These are phyloP conservation scores for Nannobrachium achirus DNA, from an alignment of 2,113 vertebrate species.

Conservation along the genomic window DNA sequence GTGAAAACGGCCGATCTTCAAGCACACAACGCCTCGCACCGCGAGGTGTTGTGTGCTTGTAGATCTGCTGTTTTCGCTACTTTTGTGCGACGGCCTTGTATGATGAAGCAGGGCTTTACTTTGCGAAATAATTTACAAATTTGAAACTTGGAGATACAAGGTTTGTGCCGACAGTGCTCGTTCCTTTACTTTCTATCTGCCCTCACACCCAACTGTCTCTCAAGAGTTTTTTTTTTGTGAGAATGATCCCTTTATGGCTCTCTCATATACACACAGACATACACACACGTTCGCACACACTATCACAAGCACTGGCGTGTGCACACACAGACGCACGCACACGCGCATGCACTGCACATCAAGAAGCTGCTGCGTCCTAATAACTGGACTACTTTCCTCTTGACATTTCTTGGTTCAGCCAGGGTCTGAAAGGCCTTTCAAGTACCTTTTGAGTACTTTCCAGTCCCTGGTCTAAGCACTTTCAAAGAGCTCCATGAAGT, in stretches of 20 bases:
- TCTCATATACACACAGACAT: constrained; percentile 10
- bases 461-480: constrained; percentile 31
- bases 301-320: neutral
- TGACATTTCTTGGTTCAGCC: constrained; percentile 32
- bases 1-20: too few species aligned
- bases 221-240: constrained; percentile 9
- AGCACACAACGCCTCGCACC: too few species aligned
- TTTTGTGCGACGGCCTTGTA: too few species aligned
- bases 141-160: too few species aligned
- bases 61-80: too few species aligned
- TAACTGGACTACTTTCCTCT: constrained; percentile 29
- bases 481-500: constrained; percentile 44
- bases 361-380: constrained; percentile 36
- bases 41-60: too few species aligned
- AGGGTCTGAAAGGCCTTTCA: constrained; percentile 52
- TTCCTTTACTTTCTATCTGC: neutral
- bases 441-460: neutral
- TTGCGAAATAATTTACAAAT: too few species aligned
- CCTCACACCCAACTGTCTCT: neutral
- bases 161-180: too few species aligned
- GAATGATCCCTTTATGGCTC: constrained; percentile 24
- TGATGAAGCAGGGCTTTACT: too few species aligned
- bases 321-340: neutral
- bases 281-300: constrained; percentile 11
- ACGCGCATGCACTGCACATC: constrained; percentile 20